phyloP scores from a whole-genome alignment of 1,140 invertebrate species.

The Lasaia peninsularis region DNA sequence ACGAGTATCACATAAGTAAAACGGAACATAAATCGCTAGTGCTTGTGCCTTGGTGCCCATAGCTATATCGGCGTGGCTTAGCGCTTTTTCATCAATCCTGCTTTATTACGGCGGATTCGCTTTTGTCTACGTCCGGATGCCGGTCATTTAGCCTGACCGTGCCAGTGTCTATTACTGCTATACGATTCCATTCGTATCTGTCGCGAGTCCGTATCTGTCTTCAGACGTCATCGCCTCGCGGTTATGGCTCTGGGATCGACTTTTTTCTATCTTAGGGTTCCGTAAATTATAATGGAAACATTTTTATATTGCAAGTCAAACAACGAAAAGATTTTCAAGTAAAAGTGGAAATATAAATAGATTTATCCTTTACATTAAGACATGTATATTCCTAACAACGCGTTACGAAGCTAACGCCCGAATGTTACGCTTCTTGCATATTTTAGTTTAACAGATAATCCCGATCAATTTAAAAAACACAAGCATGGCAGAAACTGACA shows the following conservation, averaged over 20 bases:
- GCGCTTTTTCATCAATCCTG: constrained; percentile 79
- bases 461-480: not conserved
- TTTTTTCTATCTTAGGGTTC: constrained; percentile 15
- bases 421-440: too few relatives aligned
- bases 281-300: too few relatives aligned
- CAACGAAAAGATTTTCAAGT: too few relatives aligned
- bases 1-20: too few relatives aligned
- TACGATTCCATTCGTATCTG: constrained; percentile 71
- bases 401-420: too few relatives aligned
- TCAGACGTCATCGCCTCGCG: constrained; percentile 44
- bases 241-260: constrained; percentile 31
- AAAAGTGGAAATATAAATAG: too few relatives aligned
- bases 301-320: too few relatives aligned
- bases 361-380: too few relatives aligned
- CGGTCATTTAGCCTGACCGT: constrained; percentile 69
- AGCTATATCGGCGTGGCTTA: constrained; percentile 74
- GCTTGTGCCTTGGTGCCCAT: constrained; percentile 19
- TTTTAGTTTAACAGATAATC: too few relatives aligned
- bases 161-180: constrained; percentile 60
- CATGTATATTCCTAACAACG: too few relatives aligned
- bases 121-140: constrained; percentile 73
- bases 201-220: constrained; percentile 54
- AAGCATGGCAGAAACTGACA: too few relatives aligned
- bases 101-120: constrained; percentile 76
- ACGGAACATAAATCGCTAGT: constrained; percentile 26